Base-by-base conservation (phyloP, 2,888 invertebrate species). In the Cremastinae sp. region DNA sequence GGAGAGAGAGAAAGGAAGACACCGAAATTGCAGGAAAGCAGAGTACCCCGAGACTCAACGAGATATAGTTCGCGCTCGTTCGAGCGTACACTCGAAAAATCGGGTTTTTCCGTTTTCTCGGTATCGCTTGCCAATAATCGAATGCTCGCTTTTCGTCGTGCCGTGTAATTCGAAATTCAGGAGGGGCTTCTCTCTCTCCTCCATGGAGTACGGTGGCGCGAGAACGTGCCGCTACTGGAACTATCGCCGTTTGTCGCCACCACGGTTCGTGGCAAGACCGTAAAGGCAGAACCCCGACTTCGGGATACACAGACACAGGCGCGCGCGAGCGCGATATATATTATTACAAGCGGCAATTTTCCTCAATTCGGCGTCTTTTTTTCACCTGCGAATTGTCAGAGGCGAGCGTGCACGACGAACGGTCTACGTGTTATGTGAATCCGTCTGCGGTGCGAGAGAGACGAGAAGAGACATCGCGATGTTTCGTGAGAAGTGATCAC, bases 191-290 rank as follows among this genome's bases (percentile, higher is more conserved):
- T n/a, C n/a, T n/a, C n/a, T n/a, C 64, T 70, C 62, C 53, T 75
- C 70, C 59, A 75, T 76, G 74, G 78, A 75, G 76, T 74, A 74
- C 74, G 53, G 69, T 78, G 72, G 68, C 65, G 74, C 74, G 68
- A 72, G 68, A 76, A 79, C 76, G 69, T 73, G 71, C 71, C 10
- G 68, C 71, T 61, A 69, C 71, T 66, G 47, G 61, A n/a, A 74
- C 56, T 69, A 58, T 49, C 49, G 81, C 72, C 81, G 83, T 79
- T 81, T 73, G 62, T 62, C 78, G 72, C 71, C 75, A 80, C 64
- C 79, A 74, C 77, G 75, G 78, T 77, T 78, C 75, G 70, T 73
- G 68, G 70, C 59, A 74, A 80, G 78, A 62, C 78, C 82, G 81
- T 83, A 82, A 83, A 81, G 80, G 79, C 69, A 53, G n/a, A 69